phyloP scores from a whole-genome alignment of 2,113 vertebrate species.

The Petrocephalus microphthalmus region DNA sequence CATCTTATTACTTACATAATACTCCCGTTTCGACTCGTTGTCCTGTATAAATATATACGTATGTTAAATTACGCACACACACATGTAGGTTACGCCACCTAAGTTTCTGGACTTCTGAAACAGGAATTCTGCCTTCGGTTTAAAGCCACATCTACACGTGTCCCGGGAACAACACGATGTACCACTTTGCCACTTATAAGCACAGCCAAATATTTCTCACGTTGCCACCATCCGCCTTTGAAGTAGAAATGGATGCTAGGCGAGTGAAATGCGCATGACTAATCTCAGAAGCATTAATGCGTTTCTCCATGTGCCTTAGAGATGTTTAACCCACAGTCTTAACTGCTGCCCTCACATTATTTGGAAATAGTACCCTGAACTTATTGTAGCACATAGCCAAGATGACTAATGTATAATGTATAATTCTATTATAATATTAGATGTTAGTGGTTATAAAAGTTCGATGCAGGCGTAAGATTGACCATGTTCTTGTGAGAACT shows the following conservation, averaged over 20 bases:
- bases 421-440: background rate
- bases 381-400: background rate
- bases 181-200: background rate
- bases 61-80: background rate
- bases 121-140: background rate
- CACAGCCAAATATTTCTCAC: background rate
- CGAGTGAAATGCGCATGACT: constrained; percentile 3
- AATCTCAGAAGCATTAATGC: constrained; percentile 11
- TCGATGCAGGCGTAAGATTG: background rate
- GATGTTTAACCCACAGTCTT: constrained; percentile 17
- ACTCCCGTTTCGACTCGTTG: background rate
- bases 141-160: background rate
- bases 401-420: background rate
- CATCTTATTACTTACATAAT: background rate
- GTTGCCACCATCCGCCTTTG: constrained; percentile 10
- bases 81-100: background rate
- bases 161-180: background rate
- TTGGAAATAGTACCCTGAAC: background rate
- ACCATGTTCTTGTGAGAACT: background rate
- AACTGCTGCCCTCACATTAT: background rate
- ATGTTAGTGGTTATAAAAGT: background rate
- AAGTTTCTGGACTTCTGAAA: background rate
- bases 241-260: background rate
- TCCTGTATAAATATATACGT: no score
- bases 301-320: background rate